phyloP scores from a whole-genome alignment of 2,888 invertebrate genomes.

The Plusia festucae region DNA sequence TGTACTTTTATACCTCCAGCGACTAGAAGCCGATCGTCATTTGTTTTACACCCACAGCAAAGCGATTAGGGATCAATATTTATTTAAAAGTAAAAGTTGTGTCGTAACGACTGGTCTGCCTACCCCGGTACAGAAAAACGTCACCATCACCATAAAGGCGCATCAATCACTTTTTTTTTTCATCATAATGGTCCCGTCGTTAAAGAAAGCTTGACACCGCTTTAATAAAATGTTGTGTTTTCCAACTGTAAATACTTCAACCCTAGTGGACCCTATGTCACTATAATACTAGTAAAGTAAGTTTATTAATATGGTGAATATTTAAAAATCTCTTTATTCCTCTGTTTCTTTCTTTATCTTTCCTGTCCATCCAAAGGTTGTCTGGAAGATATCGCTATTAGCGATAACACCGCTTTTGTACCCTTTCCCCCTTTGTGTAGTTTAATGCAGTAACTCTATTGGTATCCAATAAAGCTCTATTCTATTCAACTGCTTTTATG shows the following conservation, averaged over 20 bases:
- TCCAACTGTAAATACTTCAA: slow-evolving; percentile 17
- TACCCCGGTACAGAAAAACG: slow-evolving; percentile 30
- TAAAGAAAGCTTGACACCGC: slow-evolving; percentile 18
- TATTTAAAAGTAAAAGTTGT: neutral
- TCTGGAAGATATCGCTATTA: too few species aligned
- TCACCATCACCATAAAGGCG: slow-evolving; percentile 10
- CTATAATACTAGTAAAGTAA: too few species aligned
- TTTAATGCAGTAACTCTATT: too few species aligned
- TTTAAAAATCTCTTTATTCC: too few species aligned
- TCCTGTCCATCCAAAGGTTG: too few species aligned
- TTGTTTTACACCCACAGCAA: neutral
- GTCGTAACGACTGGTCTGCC: neutral
- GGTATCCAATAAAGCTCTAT: too few species aligned
- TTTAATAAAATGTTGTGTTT: slow-evolving; percentile 9
- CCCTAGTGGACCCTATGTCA: too few species aligned
- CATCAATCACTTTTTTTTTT: slow-evolving; percentile 46
- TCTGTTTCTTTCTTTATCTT: too few species aligned
- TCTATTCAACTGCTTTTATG: too few species aligned
- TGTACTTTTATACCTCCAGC: neutral
- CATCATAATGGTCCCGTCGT: slow-evolving; percentile 24
- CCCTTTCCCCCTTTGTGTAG: too few species aligned
- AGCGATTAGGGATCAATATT: neutral
- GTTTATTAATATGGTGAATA: too few species aligned
- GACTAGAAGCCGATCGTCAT: neutral
- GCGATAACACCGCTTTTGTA: too few species aligned